A percentile compares a stretch with the other conserved stretches of the same genome.
phyloP scores from a whole-genome alignment of 2,888 invertebrate genomes.

The Fragum sueziense region DNA sequence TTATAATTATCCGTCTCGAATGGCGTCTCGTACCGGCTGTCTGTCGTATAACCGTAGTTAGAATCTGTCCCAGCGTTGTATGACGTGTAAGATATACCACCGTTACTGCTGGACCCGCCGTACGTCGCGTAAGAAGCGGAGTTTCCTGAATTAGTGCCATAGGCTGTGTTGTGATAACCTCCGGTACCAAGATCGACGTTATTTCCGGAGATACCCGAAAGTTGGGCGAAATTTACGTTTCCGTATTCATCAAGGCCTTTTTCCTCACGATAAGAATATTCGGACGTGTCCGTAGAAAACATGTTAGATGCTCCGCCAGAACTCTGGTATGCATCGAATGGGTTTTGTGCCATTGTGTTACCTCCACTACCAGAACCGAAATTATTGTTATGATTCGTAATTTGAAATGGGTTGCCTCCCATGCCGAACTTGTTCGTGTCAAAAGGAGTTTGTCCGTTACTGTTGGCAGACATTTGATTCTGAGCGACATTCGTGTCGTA shows the following conservation, averaged over 20 bases:
- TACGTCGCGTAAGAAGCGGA: not conserved
- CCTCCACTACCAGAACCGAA: conserved; percentile 7
- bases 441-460: conserved; percentile 36
- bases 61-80: not conserved
- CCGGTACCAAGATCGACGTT: conserved; percentile 6
- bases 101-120: not conserved
- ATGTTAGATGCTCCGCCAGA: not conserved
- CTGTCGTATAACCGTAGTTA: not conserved
- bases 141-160: conserved; percentile 1
- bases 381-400: not conserved
- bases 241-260: conserved; percentile 41
- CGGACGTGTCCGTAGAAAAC: not conserved
- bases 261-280: not conserved
- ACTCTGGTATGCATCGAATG: not conserved
- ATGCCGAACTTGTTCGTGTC: conserved; percentile 30
- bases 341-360: not conserved
- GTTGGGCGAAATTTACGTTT: conserved; percentile 42
- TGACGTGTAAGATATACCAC: not conserved
- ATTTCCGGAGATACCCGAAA: conserved; percentile 31
- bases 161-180: not conserved
- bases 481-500: not conserved
- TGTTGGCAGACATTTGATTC: not conserved
- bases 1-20: conserved; percentile 54
- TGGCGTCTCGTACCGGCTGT: conserved; percentile 43
- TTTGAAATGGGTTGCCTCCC: conserved; percentile 1